Evolutionary conservation across 2,113 vertebrate genomes (phyloP).

Genomic region (Mormyrus lacerda): DNA sequence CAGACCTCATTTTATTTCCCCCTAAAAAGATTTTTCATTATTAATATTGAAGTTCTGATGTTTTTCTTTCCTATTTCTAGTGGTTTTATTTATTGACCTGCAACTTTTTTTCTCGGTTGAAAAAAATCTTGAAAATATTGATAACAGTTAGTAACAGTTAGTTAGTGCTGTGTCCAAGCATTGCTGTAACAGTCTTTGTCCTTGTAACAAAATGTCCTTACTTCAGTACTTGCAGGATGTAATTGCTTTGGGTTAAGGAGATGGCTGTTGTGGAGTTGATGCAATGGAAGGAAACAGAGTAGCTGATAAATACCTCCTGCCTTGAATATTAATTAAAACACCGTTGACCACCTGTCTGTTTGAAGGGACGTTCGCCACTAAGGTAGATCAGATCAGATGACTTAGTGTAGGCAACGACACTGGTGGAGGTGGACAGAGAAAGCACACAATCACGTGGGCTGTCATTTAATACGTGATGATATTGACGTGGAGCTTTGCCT

Average conservation of each 20-base stretch:
- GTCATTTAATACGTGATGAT: neutral
- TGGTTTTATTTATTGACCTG: neutral
- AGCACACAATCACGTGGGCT: neutral
- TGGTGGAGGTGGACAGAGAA: neutral
- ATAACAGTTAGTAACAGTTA: too few relatives aligned
- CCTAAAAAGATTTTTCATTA: neutral
- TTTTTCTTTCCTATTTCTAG: neutral
- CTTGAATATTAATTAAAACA: slow-evolving; percentile 55
- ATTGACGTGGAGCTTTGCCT: neutral
- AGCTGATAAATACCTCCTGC: slow-evolving; percentile 41
- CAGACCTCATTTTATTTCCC: neutral
- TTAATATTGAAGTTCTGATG: neutral
- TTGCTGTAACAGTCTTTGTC: neutral
- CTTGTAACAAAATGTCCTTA: slow-evolving; percentile 11
- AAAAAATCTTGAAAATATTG: neutral
- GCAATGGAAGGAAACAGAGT: slow-evolving; percentile 32
- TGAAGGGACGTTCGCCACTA: slow-evolving; percentile 9
- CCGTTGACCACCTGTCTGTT: slow-evolving; percentile 36
- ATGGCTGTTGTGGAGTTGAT: slow-evolving; percentile 17
- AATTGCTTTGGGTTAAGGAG: slow-evolving; percentile 10
- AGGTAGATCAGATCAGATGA: neutral
- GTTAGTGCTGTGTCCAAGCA: neutral
- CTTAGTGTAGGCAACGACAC: neutral
- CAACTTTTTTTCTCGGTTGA: neutral
- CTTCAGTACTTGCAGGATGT: neutral